These are phyloP conservation scores for Dilophus febrilis DNA, from an alignment of 2,888 invertebrate genomes.

Conservation along the genomic window DNA sequence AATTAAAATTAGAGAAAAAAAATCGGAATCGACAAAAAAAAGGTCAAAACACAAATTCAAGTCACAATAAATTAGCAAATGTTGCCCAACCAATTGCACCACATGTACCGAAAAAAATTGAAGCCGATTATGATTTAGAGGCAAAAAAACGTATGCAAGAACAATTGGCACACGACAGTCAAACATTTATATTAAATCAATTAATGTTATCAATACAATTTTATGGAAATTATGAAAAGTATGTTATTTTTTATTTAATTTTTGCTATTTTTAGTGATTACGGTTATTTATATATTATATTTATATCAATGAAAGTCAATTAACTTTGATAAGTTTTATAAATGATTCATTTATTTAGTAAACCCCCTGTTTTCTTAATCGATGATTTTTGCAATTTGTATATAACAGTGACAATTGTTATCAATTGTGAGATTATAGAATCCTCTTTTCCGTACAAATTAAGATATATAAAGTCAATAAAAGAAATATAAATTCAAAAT, in stretches of 20 bases:
- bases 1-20: conserved; percentile 11
- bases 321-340: too few species aligned
- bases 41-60: conserved; percentile 5
- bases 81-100: conserved; percentile 3
- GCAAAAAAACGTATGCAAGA: conserved; percentile 38
- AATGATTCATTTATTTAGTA: too few species aligned
- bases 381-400: too few species aligned
- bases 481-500: too few species aligned
- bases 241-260: conserved; percentile 17
- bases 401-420: too few species aligned
- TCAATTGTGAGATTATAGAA: too few species aligned
- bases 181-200: conserved; percentile 59
- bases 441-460: too few species aligned
- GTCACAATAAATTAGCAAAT: conserved; percentile 13
- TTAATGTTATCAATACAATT: conserved; percentile 59
- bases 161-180: conserved; percentile 41
- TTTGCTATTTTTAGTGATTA: too few species aligned
- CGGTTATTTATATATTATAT: too few species aligned
- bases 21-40: not conserved
- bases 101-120: not conserved
- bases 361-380: too few species aligned
- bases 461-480: too few species aligned
- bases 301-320: too few species aligned
- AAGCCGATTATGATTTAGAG: conserved; percentile 34
- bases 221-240: conserved; percentile 64